Evolutionary conservation across 1,140 invertebrate species (phyloP).

Genomic region (Trypoxylus dichotomus): DNA sequence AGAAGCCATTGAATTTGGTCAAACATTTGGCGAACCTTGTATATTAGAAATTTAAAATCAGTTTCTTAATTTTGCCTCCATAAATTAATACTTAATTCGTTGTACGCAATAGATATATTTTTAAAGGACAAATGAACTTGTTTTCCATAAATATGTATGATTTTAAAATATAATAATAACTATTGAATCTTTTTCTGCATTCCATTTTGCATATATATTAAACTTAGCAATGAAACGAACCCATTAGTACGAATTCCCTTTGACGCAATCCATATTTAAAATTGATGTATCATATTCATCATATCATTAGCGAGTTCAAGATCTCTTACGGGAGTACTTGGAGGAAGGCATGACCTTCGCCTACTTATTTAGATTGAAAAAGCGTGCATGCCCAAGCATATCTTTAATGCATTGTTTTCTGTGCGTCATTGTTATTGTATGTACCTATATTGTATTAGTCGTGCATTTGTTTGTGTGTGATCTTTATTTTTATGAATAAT

Average conservation of each 20-base stretch:
- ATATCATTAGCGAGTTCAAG: background rate
- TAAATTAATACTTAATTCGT: too few species aligned
- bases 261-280: background rate
- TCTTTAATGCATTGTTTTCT: background rate
- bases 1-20: too few species aligned
- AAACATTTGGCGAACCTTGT: too few species aligned
- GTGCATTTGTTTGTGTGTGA: background rate
- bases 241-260: background rate
- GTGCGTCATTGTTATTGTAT: background rate
- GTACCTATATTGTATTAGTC: background rate
- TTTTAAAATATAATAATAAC: too few species aligned
- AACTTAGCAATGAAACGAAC: background rate
- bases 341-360: background rate
- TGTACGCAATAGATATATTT: too few species aligned
- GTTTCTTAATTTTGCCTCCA: too few species aligned
- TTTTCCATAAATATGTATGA: too few species aligned
- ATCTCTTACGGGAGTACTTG: background rate
- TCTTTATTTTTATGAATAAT: background rate
- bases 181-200: too few species aligned
- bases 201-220: too few species aligned
- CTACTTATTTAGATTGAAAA: background rate
- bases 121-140: too few species aligned
- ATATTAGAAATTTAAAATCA: too few species aligned
- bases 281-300: background rate
- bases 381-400: conserved; percentile 1